Base-by-base conservation (phyloP, 2,797 vertebrate species). In the Varecia variegata region DNA sequence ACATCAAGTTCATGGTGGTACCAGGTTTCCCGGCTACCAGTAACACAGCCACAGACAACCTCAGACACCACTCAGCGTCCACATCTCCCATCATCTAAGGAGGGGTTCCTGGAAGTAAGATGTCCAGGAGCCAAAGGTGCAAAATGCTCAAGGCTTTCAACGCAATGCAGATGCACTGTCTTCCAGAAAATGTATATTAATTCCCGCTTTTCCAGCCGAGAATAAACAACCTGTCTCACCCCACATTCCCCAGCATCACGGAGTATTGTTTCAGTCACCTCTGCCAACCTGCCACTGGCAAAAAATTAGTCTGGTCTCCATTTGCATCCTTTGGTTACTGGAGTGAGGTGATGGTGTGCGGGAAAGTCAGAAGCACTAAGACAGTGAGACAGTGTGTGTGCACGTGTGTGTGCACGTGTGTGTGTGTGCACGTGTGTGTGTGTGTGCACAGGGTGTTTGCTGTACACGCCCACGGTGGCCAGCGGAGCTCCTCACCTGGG, bases 391-490 rank as follows among this genome's bases (percentile, higher is more conserved):
- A 25, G 70, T 21, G 56, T 56, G 54, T 60, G 25, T 27, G 56
- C 14, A 23, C 20, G 60, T n/a, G n/a, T n/a, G n/a, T n/a, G n/a
- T n/a, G n/a, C n/a, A n/a, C n/a, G n/a, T n/a, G n/a, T n/a, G n/a
- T n/a, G n/a, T n/a, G n/a, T n/a, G n/a, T n/a, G n/a, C n/a, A n/a
- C n/a, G n/a, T n/a, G n/a, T n/a, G n/a, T n/a, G n/a, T 62, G 27
- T 11, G 9, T 6, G 15, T 4, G 23, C 3, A 1, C 35, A 3
- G 54, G 45, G 40, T 8, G 27, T 93, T 7, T 52, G 15, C 23
- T 27, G 25, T 23, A n/a, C 40, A 52, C 4, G 0, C 27, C 27
- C 90, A 4, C 2, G 11, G 13, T 1, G 30, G 52, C 0, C 1
- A 88, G 79, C 23, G 12, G 4, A 43, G 43, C 40, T 50, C n/a